Base-by-base conservation (phyloP, 2,113 vertebrate genomes). In the Chaetodon auriga region DNA sequence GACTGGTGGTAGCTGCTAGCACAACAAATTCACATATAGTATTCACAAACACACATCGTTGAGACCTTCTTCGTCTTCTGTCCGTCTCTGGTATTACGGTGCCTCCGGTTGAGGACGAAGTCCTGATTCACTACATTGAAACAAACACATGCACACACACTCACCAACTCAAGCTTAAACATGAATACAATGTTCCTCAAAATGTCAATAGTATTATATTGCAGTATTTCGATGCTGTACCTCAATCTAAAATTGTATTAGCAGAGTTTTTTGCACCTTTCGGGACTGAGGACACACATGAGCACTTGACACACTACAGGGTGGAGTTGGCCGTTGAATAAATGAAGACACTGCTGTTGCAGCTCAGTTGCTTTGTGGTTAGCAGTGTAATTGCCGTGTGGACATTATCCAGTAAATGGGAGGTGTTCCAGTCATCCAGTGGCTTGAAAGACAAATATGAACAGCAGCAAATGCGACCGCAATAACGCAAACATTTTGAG, bases 291-390 rank as follows among this genome's bases (percentile, higher is more conserved):
- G 16, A 45, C 11, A 74, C 64, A 73, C 45, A 64, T 23, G 3
- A n/a, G 21, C 16, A 21, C 45, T 30, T 11, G 16, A 12, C 21
- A 77, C 58, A 77, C 43, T 0, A 18, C 16, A 0, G 10, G 23
- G 51, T 25, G 55, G 54, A 68, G 61, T 25, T 16, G 12, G 14
- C 13, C 14, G 41, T 7, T 19, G 6, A 36, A 36, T 60, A 19
- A 64, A 74, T 36, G 2, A 68, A 64, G 57, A 81, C 54, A 46
- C 49, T 55, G 36, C 60, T 58, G 68, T 38, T 43, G 30, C 69
- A 43, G 54, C 15, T 71, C 16, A 82, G 49, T 66, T 51, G 19
- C 61, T 72, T 72, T 85, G 74, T 53, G 45, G 58, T 43, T 69
- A 45, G 35, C 2, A 18, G 8, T 62, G 54, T 58, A n/a, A 60